Percentiles rank a stretch among this genome's conserved stretches.
Conservation (phyloP, 2,113 vertebrate species). For the Alexandromys fortis region DNA sequence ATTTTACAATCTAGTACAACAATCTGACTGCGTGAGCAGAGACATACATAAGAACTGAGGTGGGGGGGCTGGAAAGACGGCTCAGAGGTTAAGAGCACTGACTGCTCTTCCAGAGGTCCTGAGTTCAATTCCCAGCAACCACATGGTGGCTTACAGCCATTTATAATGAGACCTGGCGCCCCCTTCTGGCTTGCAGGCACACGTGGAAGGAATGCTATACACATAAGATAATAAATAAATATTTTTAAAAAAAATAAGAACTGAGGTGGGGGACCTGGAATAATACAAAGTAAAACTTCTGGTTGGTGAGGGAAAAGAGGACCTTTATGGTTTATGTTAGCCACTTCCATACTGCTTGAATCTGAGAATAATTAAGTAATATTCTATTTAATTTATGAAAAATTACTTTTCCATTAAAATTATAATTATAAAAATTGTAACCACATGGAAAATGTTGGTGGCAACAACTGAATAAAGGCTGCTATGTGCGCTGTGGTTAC, state of each 20-base stretch:
- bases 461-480: slow-evolving; percentile 43
- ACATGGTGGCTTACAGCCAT: too few species aligned
- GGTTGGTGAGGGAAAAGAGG: not conserved
- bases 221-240: too few species aligned
- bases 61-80: not conserved
- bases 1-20: slow-evolving; percentile 30
- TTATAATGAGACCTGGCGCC: too few species aligned
- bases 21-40: not conserved
- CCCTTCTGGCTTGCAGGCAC: too few species aligned
- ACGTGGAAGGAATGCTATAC: too few species aligned
- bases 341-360: slow-evolving; percentile 31
- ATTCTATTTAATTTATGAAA: slow-evolving; percentile 68
- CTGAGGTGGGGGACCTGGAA: not conserved
- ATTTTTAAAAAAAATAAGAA: not conserved
- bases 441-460: slow-evolving; percentile 60
- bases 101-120: too few species aligned
- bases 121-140: too few species aligned
- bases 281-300: slow-evolving; percentile 47
- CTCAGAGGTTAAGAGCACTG: too few species aligned
- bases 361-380: slow-evolving; percentile 46
- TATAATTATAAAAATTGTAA: slow-evolving; percentile 60
- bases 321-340: not conserved
- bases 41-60: not conserved
- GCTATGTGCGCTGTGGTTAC: slow-evolving; percentile 34
- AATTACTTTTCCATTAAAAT: slow-evolving; percentile 61